phyloP scores from a whole-genome alignment of 2,797 vertebrate species.

The Hybognathus amarus region DNA sequence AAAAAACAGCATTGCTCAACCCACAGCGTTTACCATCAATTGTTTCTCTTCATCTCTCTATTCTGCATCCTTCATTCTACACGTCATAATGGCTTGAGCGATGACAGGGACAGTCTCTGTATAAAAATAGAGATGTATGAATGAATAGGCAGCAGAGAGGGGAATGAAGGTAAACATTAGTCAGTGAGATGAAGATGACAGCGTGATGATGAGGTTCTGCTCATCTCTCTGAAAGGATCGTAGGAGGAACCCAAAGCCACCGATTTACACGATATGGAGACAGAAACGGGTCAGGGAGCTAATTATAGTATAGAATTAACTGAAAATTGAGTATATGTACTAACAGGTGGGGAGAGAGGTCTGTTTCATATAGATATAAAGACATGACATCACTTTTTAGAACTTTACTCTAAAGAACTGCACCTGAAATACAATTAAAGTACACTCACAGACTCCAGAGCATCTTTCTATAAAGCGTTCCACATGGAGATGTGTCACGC shows the following conservation, averaged over 20 bases:
- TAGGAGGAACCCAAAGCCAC: constrained; percentile 48
- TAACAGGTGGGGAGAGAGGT: too few relatives aligned
- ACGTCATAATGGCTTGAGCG: constrained; percentile 71
- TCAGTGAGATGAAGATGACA: constrained; percentile 51
- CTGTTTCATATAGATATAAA: neutral
- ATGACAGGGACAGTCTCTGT: constrained; percentile 58
- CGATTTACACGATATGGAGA: neutral
- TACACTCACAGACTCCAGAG: neutral
- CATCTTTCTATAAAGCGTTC: too few relatives aligned
- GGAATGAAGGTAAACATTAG: constrained; percentile 60
- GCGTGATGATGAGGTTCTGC: constrained; percentile 59
- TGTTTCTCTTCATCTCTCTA: constrained; percentile 9
- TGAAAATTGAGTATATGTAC: too few relatives aligned
- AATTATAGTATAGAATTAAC: too few relatives aligned
- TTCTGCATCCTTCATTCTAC: constrained; percentile 61
- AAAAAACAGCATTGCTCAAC: neutral
- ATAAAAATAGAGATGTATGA: constrained; percentile 68
- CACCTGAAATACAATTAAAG: neutral
- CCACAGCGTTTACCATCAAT: neutral
- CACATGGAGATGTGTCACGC: too few relatives aligned
- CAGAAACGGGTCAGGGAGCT: neutral
- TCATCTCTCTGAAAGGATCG: constrained; percentile 15
- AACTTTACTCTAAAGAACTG: neutral
- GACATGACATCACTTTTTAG: neutral
- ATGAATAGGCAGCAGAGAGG: constrained; percentile 61